A percentile compares a stretch with the other conserved stretches of the same genome.
Evolutionary conservation across 2,797 vertebrate species (phyloP).

Genomic region (Mycteria americana): DNA sequence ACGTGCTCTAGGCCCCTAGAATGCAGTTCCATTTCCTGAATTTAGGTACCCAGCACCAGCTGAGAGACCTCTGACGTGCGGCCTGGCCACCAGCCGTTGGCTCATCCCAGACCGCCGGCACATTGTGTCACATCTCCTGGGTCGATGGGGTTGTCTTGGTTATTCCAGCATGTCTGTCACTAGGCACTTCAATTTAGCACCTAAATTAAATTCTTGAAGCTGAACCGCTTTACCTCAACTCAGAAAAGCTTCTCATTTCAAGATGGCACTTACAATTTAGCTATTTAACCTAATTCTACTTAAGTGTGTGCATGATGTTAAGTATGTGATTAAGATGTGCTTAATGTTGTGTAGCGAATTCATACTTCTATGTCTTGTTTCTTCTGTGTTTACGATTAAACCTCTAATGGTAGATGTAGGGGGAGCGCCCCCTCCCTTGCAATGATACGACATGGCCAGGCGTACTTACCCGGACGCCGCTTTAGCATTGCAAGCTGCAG

Average conservation of each 20-base stretch:
- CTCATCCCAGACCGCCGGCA: neutral
- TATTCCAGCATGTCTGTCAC: neutral
- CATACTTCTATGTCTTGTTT: neutral
- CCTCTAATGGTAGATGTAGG: neutral
- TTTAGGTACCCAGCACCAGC: neutral
- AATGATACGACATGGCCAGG: accelerated
- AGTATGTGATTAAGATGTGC: neutral
- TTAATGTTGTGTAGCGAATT: neutral
- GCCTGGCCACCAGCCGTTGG: neutral
- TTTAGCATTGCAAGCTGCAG: neutral
- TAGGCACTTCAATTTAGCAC: neutral
- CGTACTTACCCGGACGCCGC: accelerated
- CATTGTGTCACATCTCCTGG: neutral
- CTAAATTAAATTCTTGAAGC: neutral
- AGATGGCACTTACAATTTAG: neutral
- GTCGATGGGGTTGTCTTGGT: neutral
- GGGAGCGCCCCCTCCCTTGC: neutral
- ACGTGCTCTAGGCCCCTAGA: neutral
- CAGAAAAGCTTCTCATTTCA: neutral
- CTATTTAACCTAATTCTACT: neutral
- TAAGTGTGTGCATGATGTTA: neutral
- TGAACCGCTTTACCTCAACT: neutral
- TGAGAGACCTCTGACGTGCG: neutral
- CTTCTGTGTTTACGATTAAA: neutral
- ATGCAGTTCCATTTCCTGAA: neutral